Evolutionary conservation across 2,888 invertebrate genomes (phyloP).

Genomic region (Netelia virgata): DNA sequence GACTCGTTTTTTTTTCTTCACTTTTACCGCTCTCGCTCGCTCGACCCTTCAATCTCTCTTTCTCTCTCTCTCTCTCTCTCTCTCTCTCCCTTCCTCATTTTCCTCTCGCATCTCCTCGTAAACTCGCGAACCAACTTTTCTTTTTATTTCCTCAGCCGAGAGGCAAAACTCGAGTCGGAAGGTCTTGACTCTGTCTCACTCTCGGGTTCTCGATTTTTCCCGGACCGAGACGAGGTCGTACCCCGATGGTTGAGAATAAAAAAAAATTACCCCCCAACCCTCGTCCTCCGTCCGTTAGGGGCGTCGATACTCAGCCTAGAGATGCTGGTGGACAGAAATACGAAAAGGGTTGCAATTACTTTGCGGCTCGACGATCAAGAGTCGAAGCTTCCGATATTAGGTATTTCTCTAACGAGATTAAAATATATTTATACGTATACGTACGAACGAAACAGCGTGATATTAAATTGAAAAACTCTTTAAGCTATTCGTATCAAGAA

Average conservation of each 20-base stretch:
- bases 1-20: constrained; percentile 28
- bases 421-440: background rate
- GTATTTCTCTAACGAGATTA: background rate
- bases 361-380: background rate
- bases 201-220: constrained; percentile 13
- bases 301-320: background rate
- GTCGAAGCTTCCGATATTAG: constrained; percentile 16
- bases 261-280: background rate
- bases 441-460: too few species aligned
- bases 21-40: constrained; percentile 16
- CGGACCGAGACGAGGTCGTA: constrained; percentile 1
- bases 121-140: constrained; percentile 43
- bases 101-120: constrained; percentile 33
- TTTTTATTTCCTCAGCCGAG: constrained; percentile 37
- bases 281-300: background rate
- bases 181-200: background rate
- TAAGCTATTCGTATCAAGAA: too few species aligned
- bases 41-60: background rate
- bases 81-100: background rate
- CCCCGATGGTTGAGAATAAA: background rate
- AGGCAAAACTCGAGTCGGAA: constrained; percentile 29
- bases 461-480: too few species aligned
- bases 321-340: background rate
- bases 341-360: background rate
- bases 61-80: background rate